phyloP scores from a whole-genome alignment of 2,888 invertebrate species.

The Monochamus alternatus region DNA sequence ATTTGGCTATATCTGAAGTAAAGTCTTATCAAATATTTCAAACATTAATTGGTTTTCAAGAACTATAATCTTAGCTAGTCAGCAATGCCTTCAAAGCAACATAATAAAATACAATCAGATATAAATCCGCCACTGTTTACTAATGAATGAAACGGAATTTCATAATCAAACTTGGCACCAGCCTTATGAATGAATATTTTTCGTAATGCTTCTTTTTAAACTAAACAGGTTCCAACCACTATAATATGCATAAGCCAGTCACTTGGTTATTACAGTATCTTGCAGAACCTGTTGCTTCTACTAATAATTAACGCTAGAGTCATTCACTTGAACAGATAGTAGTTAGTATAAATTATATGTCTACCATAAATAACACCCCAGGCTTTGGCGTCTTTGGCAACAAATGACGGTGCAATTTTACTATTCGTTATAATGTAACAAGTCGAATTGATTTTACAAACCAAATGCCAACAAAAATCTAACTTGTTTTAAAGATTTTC shows the following conservation, averaged over 20 bases:
- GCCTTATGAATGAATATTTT: constrained; percentile 33
- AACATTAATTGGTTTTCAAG: too few relatives aligned
- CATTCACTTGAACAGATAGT: background rate
- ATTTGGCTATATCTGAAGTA: background rate
- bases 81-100: too few relatives aligned
- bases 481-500: too few relatives aligned
- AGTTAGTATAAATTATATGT: constrained; percentile 9
- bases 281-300: constrained; percentile 37
- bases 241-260: constrained; percentile 23
- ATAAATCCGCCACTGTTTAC: background rate
- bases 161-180: constrained; percentile 1
- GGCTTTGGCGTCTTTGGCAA: background rate
- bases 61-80: too few relatives aligned
- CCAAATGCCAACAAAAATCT: too few relatives aligned
- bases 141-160: constrained; percentile 29
- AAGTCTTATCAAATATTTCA: background rate
- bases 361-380: background rate
- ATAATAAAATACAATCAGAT: background rate
- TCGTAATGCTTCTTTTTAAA: constrained; percentile 19
- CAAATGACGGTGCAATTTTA: too few relatives aligned
- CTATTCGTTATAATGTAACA: too few relatives aligned
- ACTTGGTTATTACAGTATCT: constrained; percentile 18
- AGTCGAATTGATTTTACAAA: too few relatives aligned
- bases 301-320: constrained; percentile 26
- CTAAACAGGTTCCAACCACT: constrained; percentile 21